Evolutionary conservation across 2,797 vertebrate genomes (phyloP).

Genomic region (Eurystomus glaucurus): DNA sequence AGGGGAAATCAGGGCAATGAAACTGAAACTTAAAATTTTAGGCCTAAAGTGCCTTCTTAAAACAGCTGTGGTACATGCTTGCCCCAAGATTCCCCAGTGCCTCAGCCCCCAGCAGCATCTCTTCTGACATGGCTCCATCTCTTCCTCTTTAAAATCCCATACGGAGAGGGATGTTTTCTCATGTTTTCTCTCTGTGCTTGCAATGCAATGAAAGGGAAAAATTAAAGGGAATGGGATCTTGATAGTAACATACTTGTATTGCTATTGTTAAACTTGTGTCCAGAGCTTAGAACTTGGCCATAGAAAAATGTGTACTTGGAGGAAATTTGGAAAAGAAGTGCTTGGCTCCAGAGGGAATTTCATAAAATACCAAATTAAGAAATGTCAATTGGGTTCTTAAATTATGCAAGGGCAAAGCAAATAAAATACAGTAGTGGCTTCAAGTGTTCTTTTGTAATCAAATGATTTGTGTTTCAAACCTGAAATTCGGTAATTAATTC

Average conservation of each 20-base stretch:
- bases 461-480: conserved; percentile 53
- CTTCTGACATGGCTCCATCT: background rate
- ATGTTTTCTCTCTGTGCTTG: background rate
- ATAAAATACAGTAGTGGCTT: conserved; percentile 23
- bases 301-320: conserved; percentile 23
- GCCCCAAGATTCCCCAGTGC: background rate
- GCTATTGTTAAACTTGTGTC: conserved; percentile 29
- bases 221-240: conserved; percentile 8
- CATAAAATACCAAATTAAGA: conserved; percentile 65
- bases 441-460: conserved; percentile 40
- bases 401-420: conserved; percentile 49
- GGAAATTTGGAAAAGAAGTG: conserved; percentile 38
- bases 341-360: conserved; percentile 35
- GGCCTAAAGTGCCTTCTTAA: background rate
- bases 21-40: background rate
- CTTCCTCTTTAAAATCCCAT: conserved; percentile 34
- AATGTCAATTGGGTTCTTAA: conserved; percentile 56
- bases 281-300: conserved; percentile 2
- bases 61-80: background rate
- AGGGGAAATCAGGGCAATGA: background rate
- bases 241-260: background rate
- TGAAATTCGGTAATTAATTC: conserved; percentile 41
- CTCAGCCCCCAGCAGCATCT: background rate
- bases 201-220: conserved; percentile 6
- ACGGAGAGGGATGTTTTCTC: background rate